phyloP scores from a whole-genome alignment of 2,797 vertebrate species.

The Malacoctenus gilli region DNA sequence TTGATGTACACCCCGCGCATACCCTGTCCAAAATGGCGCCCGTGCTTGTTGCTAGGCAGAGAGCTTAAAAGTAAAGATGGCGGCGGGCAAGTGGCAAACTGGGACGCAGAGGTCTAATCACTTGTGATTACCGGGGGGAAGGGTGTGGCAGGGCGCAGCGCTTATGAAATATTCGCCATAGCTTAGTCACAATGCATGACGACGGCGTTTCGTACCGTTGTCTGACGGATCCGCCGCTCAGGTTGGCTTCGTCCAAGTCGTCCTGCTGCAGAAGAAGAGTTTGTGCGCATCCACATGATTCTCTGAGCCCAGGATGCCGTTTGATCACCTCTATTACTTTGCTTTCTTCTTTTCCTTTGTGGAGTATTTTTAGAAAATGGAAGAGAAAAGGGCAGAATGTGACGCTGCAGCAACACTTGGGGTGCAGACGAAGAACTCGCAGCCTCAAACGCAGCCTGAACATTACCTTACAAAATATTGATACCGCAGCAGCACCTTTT shows the following conservation, averaged over 20 bases:
- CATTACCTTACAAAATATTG: conserved; percentile 15
- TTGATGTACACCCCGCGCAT: conserved; percentile 41
- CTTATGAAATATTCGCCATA: conserved; percentile 57
- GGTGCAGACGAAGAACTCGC: conserved; percentile 28
- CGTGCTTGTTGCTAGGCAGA: conserved; percentile 84
- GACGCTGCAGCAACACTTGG: conserved; percentile 16
- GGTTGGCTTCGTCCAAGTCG: conserved; percentile 13
- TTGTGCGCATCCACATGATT: conserved; percentile 34
- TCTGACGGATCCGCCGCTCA: conserved; percentile 21
- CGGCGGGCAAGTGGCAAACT: conserved; percentile 68
- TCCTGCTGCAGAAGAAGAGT: conserved; percentile 25
- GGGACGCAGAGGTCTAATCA: conserved; percentile 74
- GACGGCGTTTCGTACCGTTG: not conserved
- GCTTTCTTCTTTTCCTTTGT: conserved; percentile 33
- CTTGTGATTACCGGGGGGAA: conserved; percentile 65
- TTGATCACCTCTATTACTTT: conserved; percentile 35
- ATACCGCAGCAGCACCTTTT: conserved; percentile 14
- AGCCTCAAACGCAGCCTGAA: conserved; percentile 25
- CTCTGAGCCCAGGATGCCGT: conserved; percentile 37
- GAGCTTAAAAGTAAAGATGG: conserved; percentile 70
- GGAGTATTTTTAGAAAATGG: conserved; percentile 38
- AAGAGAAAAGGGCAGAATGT: conserved; percentile 21
- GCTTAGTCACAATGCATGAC: conserved; percentile 43
- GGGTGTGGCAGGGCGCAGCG: conserved; percentile 69
- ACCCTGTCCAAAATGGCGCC: conserved; percentile 69